Conservation (phyloP, 2,113 vertebrate species). For the Gnathonemus longibarbis region DNA sequence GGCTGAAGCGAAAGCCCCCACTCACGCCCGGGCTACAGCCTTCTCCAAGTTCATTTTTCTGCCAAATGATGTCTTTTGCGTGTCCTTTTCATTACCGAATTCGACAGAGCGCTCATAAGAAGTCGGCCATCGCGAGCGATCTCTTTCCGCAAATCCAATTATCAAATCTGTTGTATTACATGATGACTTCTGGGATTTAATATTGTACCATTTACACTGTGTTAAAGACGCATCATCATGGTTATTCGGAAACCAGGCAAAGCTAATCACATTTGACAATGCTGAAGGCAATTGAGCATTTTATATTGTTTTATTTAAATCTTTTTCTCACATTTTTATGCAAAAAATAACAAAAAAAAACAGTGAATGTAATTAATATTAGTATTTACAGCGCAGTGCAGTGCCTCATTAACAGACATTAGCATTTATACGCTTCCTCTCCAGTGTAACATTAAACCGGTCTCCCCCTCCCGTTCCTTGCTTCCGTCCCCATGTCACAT, state of each 20-base stretch:
- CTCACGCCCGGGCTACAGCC: constrained; percentile 6
- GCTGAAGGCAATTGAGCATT: constrained; percentile 5
- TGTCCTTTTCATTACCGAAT: constrained; percentile 51
- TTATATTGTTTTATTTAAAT: constrained; percentile 3
- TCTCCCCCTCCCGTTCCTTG: neutral
- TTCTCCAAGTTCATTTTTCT: constrained; percentile 7
- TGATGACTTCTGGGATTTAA: constrained; percentile 47
- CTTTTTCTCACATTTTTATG: neutral
- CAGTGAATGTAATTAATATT: neutral
- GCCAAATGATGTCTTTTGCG: constrained; percentile 38
- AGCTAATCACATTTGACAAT: constrained; percentile 30
- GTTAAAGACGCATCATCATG: constrained; percentile 40
- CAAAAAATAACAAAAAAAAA: neutral
- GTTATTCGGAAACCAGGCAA: constrained; percentile 32
- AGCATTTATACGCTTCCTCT: neutral
- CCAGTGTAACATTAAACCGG: neutral
- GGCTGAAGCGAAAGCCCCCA: constrained; percentile 22
- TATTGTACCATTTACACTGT: constrained; percentile 36
- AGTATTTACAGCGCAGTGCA: neutral
- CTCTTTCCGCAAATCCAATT: constrained; percentile 57
- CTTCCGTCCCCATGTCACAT: neutral
- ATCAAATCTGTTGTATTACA: constrained; percentile 54
- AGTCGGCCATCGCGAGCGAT: constrained; percentile 38
- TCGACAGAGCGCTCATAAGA: constrained; percentile 52
- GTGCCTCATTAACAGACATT: neutral